phyloP scores from a whole-genome alignment of 2,888 invertebrate genomes.

The Deladenus siricidicola region DNA sequence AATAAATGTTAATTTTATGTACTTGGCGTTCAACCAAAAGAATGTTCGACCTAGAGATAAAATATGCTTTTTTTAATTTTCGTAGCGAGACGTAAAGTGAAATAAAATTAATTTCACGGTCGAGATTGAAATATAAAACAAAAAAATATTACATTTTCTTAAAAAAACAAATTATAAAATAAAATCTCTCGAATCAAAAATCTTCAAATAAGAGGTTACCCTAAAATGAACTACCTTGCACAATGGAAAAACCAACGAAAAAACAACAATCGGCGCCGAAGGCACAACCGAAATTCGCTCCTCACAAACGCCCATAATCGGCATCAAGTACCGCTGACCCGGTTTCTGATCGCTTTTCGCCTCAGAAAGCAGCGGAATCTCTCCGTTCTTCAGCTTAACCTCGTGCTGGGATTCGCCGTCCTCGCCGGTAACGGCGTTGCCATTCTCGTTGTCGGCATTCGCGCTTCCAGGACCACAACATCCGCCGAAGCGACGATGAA shows the following conservation, averaged over 20 bases:
- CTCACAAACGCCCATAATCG: conserved; percentile 20
- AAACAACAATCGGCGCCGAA: conserved; percentile 1
- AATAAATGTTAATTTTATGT: conserved; percentile 4
- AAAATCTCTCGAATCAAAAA: not conserved
- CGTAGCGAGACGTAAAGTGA: too few relatives aligned
- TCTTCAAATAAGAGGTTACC: not conserved
- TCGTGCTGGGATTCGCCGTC: not conserved
- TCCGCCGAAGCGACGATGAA: conserved; percentile 20
- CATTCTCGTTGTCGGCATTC: not conserved
- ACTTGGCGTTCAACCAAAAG: conserved; percentile 2
- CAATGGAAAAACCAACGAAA: conserved; percentile 22
- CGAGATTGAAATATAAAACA: not conserved
- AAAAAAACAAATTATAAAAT: not conserved
- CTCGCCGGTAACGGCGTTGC: not conserved
- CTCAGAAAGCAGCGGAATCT: not conserved
- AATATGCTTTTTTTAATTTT: too few relatives aligned
- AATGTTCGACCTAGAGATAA: not conserved
- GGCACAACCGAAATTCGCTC: conserved; percentile 7
- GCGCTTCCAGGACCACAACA: not conserved
- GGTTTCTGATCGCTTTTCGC: not conserved
- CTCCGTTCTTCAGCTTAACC: not conserved
- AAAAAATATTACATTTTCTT: not conserved
- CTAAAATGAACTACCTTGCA: conserved; percentile 10
- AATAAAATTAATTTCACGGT: too few relatives aligned
- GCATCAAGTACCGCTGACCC: conserved; percentile 18